These are phyloP conservation scores for Phrynosoma blainvillii DNA, from an alignment of 2,113 vertebrate genomes.

Conservation along the genomic window DNA sequence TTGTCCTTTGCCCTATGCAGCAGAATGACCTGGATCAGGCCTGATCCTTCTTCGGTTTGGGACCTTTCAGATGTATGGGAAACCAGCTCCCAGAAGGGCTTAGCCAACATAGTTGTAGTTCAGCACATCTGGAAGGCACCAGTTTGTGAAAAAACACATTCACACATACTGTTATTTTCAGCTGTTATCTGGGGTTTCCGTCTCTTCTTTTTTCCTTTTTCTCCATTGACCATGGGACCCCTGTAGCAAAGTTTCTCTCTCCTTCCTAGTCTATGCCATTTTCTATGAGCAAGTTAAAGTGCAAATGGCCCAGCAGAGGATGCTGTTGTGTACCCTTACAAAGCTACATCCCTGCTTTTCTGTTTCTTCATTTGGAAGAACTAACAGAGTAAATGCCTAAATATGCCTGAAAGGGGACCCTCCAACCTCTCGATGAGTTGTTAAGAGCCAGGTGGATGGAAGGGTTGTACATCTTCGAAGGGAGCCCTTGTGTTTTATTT, in stretches of 20 bases:
- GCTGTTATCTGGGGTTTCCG: not conserved
- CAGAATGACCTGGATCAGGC: no score
- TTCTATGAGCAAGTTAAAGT: not conserved
- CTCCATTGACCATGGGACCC: not conserved
- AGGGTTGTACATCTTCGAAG: not conserved
- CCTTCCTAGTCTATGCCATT: not conserved
- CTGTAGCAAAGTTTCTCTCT: not conserved
- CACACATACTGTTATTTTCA: no score
- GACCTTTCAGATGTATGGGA: no score
- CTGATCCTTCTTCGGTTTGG: no score
- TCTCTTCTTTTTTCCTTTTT: not conserved
- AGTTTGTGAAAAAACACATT: no score
- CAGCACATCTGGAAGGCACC: no score
- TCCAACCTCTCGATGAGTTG: not conserved
- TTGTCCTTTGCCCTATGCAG: no score
- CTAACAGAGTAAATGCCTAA: not conserved
- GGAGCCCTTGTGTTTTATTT: not conserved
- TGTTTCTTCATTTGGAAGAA: not conserved
- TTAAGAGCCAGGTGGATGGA: not conserved
- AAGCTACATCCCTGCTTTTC: not conserved
- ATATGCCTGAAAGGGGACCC: not conserved
- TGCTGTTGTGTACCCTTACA: not conserved
- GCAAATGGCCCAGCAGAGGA: slow-evolving; percentile 14
- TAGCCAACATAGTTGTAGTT: no score
- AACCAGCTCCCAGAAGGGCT: no score